These are phyloP conservation scores for Macquaria ambigua DNA, from an alignment of 2,113 vertebrate genomes.

Conservation along the genomic window DNA sequence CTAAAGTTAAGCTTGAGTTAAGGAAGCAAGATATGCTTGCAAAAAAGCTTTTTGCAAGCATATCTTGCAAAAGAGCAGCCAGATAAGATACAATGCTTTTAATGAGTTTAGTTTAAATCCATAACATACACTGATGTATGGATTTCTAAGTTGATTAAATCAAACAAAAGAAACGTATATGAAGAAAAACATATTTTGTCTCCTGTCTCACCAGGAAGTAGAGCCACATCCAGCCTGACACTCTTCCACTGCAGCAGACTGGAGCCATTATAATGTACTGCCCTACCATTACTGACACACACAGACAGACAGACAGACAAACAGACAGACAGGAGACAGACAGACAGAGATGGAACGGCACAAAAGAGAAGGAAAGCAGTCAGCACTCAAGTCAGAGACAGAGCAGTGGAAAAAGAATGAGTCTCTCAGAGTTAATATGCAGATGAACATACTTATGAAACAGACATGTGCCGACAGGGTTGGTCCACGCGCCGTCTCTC, in stretches of 20 bases:
- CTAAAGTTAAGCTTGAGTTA: constrained; percentile 10
- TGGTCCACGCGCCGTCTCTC: constrained; percentile 98
- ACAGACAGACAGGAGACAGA: constrained; percentile 57
- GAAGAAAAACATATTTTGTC: constrained; percentile 21
- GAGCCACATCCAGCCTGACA: constrained; percentile 94
- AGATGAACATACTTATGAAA: constrained; percentile 93
- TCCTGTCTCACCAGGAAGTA: constrained; percentile 91
- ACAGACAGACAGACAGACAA: constrained; percentile 42
- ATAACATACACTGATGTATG: constrained; percentile 23
- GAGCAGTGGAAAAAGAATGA: constrained; percentile 35
- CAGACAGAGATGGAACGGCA: constrained; percentile 45
- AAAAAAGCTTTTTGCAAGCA: constrained; percentile 15
- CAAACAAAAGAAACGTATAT: constrained; percentile 6
- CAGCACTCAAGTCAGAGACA: constrained; percentile 48
- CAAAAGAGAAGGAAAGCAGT: constrained; percentile 42
- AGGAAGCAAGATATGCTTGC: constrained; percentile 29
- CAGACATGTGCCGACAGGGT: constrained; percentile 97
- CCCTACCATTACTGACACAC: constrained; percentile 91
- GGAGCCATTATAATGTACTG: constrained; percentile 98
- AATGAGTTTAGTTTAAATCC: constrained; percentile 19
- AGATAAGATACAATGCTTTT: constrained; percentile 17
- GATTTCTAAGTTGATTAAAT: constrained; percentile 27
- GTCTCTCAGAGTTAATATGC: not conserved
- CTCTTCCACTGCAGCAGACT: constrained; percentile 99
- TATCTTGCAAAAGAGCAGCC: constrained; percentile 41